Evolutionary conservation across 2,888 invertebrate genomes (phyloP).

Genomic region (Leptinotarsa tumamoca): DNA sequence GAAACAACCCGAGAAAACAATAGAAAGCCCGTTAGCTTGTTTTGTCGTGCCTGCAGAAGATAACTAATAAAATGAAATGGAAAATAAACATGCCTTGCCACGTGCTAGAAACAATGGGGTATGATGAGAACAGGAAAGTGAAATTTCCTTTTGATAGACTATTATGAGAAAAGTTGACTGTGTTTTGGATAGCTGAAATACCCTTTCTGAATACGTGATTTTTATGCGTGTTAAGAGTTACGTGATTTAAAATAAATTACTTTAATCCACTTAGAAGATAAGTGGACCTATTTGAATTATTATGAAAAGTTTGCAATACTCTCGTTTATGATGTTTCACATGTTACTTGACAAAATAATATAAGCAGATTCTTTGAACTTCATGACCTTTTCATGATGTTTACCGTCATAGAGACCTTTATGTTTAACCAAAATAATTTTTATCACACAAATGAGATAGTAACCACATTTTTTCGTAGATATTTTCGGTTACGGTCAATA

Average conservation of each 20-base stretch:
- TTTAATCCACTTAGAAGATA: background rate
- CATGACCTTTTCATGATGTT: too few relatives aligned
- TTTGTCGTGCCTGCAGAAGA: constrained; percentile 32
- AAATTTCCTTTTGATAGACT: constrained; percentile 13
- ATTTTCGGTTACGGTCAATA: too few relatives aligned
- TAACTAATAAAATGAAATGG: constrained; percentile 37
- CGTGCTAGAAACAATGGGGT: constrained; percentile 44
- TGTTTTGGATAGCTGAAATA: background rate
- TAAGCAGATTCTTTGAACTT: too few relatives aligned
- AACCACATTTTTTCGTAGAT: too few relatives aligned
- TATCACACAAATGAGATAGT: too few relatives aligned
- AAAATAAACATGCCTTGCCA: constrained; percentile 42
- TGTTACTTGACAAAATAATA: too few relatives aligned
- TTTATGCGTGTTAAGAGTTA: background rate
- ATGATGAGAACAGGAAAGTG: background rate
- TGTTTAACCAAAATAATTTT: too few relatives aligned
- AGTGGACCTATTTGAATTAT: background rate
- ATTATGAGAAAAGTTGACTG: background rate
- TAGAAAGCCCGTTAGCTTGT: constrained; percentile 26
- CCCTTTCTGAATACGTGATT: background rate
- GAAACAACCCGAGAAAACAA: constrained; percentile 33
- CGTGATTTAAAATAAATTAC: background rate
- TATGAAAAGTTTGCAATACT: too few relatives aligned
- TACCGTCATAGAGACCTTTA: too few relatives aligned
- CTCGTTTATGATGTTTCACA: too few relatives aligned